Conservation (phyloP, 2,113 vertebrate genomes). For the Salvelinus alpinus region DNA sequence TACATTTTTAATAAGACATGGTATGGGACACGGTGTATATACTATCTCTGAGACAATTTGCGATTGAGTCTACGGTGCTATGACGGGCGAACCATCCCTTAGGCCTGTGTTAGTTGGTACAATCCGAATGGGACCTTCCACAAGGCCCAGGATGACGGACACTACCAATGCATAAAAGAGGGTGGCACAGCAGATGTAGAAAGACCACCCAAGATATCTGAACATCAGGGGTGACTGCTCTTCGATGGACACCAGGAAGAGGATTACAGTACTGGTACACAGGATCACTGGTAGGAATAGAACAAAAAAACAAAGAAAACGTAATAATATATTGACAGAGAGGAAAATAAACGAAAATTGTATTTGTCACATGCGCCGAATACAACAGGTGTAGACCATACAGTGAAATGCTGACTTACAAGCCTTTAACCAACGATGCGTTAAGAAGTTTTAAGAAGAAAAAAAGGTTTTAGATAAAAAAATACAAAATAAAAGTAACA, state of each 20-base stretch:
- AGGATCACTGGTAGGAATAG: conserved; percentile 17
- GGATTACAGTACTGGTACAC: conserved; percentile 25
- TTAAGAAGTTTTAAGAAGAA: too few relatives aligned
- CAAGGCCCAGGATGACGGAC: conserved; percentile 26
- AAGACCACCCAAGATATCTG: conserved; percentile 46
- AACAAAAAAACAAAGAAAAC: neutral
- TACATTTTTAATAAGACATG: neutral
- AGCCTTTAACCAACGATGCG: too few relatives aligned
- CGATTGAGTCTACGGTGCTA: neutral
- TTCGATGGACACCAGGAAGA: conserved; percentile 41
- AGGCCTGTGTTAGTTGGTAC: conserved; percentile 1
- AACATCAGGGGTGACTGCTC: conserved; percentile 22
- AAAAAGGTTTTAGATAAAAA: too few relatives aligned
- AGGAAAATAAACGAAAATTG: too few relatives aligned
- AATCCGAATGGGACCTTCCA: conserved; percentile 6
- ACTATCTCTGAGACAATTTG: neutral
- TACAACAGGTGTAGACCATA: too few relatives aligned
- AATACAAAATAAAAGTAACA: too few relatives aligned
- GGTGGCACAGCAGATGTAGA: conserved; percentile 52
- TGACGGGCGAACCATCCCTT: conserved; percentile 4
- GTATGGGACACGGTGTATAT: neutral
- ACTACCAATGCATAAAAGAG: conserved; percentile 41
- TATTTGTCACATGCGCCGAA: too few relatives aligned
- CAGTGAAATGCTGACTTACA: too few relatives aligned
- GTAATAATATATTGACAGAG: neutral